Conservation (phyloP, 1,140 invertebrate species). For the Leptopilina boulardi region DNA sequence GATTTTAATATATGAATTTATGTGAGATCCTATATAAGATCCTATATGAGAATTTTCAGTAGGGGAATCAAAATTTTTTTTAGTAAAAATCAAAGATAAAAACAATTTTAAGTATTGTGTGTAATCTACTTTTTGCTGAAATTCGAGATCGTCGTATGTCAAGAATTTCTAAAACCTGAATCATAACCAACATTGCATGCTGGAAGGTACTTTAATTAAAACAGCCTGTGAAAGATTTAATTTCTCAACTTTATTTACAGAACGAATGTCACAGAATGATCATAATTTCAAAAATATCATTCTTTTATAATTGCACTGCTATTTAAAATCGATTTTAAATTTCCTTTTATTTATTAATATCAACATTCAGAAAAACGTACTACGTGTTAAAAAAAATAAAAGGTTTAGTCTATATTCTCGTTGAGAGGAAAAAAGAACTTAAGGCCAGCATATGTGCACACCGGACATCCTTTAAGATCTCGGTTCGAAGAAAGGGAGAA, state of each 20-base stretch:
- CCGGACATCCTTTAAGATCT: background rate
- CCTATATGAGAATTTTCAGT: too few relatives aligned
- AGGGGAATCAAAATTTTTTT: too few relatives aligned
- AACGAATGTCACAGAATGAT: conserved; percentile 15
- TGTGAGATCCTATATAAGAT: too few relatives aligned
- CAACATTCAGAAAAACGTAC: too few relatives aligned
- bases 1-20: too few relatives aligned
- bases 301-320: too few relatives aligned
- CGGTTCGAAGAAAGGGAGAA: conserved; percentile 1
- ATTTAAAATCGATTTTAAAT: too few relatives aligned
- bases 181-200: conserved; percentile 65
- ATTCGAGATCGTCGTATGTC: conserved; percentile 61
- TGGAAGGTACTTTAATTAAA: conserved; percentile 65
- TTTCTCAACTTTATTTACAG: conserved; percentile 59
- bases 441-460: conserved; percentile 10
- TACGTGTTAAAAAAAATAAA: too few relatives aligned
- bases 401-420: background rate
- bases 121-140: background rate
- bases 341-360: too few relatives aligned
- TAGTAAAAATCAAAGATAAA: too few relatives aligned
- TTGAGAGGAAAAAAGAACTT: conserved; percentile 12
- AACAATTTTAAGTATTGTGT: background rate
- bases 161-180: conserved; percentile 60
- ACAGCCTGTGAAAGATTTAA: conserved; percentile 59
- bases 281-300: background rate